A percentile compares a stretch with the other conserved stretches of the same genome.
Evolutionary conservation across 2,888 invertebrate genomes (phyloP).

Genomic region (Phyllotreta striolata): DNA sequence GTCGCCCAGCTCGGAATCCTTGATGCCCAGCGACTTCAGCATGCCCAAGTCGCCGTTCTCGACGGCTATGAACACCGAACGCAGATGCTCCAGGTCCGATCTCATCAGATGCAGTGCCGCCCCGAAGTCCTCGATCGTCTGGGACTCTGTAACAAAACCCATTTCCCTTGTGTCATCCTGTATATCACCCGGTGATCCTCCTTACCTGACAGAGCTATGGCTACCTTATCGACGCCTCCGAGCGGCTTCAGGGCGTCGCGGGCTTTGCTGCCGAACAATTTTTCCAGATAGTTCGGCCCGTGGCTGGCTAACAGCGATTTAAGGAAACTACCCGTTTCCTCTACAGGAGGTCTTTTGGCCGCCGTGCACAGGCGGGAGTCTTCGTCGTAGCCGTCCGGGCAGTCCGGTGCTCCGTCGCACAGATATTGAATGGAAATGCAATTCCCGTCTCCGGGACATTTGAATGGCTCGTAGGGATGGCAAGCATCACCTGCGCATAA

Average conservation of each 20-base stretch:
- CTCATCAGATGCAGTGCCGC: slow-evolving; percentile 86
- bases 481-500: slow-evolving; percentile 72
- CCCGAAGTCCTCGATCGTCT: slow-evolving; percentile 94
- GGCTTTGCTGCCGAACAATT: slow-evolving; percentile 94
- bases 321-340: slow-evolving; percentile 94
- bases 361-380: slow-evolving; percentile 95
- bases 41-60: slow-evolving; percentile 94
- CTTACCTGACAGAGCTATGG: slow-evolving; percentile 91
- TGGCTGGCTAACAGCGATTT: slow-evolving; percentile 93
- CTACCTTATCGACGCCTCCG: slow-evolving; percentile 94
- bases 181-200: not conserved
- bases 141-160: slow-evolving; percentile 75
- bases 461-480: slow-evolving; percentile 96
- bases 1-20: slow-evolving; percentile 93
- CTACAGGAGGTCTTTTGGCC: slow-evolving; percentile 95
- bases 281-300: slow-evolving; percentile 96
- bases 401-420: slow-evolving; percentile 94
- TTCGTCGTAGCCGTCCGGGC: slow-evolving; percentile 95
- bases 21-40: slow-evolving; percentile 92
- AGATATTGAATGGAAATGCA: slow-evolving; percentile 97
- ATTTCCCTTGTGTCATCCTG: not conserved
- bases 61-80: slow-evolving; percentile 94
- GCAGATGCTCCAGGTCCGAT: slow-evolving; percentile 89
- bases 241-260: slow-evolving; percentile 89
- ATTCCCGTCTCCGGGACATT: slow-evolving; percentile 91